These are phyloP conservation scores for Coilia nasus DNA, from an alignment of 2,797 vertebrate species.

Conservation along the genomic window DNA sequence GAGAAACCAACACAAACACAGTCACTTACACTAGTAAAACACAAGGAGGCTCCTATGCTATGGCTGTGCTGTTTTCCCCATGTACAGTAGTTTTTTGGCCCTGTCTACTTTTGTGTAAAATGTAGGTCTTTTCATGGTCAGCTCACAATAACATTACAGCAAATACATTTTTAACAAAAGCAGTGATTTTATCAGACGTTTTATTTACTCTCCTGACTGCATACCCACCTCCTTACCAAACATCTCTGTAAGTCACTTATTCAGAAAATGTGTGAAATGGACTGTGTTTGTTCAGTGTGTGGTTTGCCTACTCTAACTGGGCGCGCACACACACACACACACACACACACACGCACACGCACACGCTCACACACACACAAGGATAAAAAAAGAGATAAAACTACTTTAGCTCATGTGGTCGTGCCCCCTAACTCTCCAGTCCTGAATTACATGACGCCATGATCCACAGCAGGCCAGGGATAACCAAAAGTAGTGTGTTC, in stretches of 20 bases:
- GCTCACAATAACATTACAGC: background rate
- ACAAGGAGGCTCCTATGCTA: too few relatives aligned
- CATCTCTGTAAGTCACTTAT: background rate
- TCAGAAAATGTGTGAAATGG: background rate
- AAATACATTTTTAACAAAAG: background rate
- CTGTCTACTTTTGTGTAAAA: background rate
- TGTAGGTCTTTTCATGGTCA: background rate
- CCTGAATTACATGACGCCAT: too few relatives aligned
- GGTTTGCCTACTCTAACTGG: background rate
- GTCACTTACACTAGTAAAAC: too few relatives aligned
- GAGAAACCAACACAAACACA: background rate
- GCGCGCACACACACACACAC: background rate
- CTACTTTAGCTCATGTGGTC: too few relatives aligned
- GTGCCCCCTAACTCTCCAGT: too few relatives aligned
- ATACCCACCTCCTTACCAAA: conserved; percentile 4
- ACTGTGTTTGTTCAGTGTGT: conserved; percentile 1
- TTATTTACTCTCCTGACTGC: background rate
- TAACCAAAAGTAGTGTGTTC: too few relatives aligned
- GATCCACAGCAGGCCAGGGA: too few relatives aligned
- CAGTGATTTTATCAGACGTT: background rate
- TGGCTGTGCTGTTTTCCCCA: too few relatives aligned
- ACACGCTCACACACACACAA: too few relatives aligned
- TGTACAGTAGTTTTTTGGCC: background rate
- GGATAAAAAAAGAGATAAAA: too few relatives aligned
- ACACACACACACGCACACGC: too few relatives aligned